These are phyloP conservation scores for Maniola jurtina DNA, from an alignment of 1,140 invertebrate species.

Conservation along the genomic window DNA sequence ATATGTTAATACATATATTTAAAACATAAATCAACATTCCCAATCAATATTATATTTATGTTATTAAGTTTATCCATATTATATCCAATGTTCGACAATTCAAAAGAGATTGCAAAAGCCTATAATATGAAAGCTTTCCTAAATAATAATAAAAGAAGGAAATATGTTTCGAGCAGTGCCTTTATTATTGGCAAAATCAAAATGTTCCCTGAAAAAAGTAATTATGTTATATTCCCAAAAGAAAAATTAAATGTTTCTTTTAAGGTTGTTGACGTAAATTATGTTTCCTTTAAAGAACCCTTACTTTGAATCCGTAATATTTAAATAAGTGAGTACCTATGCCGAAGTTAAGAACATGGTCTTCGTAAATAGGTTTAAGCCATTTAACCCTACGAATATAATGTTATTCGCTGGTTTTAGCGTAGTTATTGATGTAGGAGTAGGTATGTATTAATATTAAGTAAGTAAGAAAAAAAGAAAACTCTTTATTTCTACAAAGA, in stretches of 20 bases:
- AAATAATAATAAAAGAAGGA: background rate
- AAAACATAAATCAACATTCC: background rate
- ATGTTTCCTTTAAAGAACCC: background rate
- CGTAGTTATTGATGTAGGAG: no score
- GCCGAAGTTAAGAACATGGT: no score
- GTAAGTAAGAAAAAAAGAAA: no score
- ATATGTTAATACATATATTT: no score
- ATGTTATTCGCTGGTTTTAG: no score
- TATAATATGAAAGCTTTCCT: background rate
- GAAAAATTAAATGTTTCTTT: background rate
- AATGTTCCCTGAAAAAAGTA: background rate
- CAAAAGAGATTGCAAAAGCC: background rate
- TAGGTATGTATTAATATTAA: no score
- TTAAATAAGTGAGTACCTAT: no score
- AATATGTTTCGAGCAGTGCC: background rate
- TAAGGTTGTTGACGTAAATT: background rate
- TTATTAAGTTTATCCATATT: background rate
- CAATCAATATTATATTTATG: background rate
- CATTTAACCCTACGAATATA: no score
- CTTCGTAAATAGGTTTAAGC: no score
- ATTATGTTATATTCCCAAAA: background rate
- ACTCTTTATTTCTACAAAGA: no score
- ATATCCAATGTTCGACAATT: background rate
- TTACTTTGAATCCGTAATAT: background rate
- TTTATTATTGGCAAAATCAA: background rate